phyloP scores from a whole-genome alignment of 2,113 vertebrate genomes.

The Heteronetta atricapilla region DNA sequence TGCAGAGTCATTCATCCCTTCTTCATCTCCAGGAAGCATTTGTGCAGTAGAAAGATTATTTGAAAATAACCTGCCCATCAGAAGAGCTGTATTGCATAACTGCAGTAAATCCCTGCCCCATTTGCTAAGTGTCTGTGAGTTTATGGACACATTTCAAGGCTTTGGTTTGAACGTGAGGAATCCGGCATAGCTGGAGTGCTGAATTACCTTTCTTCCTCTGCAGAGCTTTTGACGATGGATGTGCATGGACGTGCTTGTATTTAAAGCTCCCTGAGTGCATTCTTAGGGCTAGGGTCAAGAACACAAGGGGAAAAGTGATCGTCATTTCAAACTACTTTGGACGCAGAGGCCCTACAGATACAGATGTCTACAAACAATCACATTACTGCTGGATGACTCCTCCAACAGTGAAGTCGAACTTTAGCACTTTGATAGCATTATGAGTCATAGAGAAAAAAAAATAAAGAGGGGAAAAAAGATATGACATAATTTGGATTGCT shows the following conservation, averaged over 20 bases:
- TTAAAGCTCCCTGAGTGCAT: background rate
- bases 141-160: background rate
- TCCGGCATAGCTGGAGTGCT: background rate
- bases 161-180: background rate
- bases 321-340: background rate
- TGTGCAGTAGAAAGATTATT: conserved; percentile 4
- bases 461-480: background rate
- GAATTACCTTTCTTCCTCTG: background rate
- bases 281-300: background rate
- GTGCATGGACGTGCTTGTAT: background rate
- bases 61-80: background rate
- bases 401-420: background rate
- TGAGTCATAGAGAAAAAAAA: background rate
- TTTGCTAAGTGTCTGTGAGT: background rate
- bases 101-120: background rate
- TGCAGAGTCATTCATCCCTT: background rate
- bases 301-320: background rate
- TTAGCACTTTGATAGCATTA: background rate
- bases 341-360: background rate
- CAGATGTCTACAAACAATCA: background rate
- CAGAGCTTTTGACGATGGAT: background rate
- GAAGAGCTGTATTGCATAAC: conserved; percentile 31
- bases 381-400: background rate
- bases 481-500: background rate
- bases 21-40: conserved; percentile 51